These are phyloP conservation scores for Drosophila fuyamai DNA, from an alignment of 1,140 invertebrate species.

Conservation along the genomic window DNA sequence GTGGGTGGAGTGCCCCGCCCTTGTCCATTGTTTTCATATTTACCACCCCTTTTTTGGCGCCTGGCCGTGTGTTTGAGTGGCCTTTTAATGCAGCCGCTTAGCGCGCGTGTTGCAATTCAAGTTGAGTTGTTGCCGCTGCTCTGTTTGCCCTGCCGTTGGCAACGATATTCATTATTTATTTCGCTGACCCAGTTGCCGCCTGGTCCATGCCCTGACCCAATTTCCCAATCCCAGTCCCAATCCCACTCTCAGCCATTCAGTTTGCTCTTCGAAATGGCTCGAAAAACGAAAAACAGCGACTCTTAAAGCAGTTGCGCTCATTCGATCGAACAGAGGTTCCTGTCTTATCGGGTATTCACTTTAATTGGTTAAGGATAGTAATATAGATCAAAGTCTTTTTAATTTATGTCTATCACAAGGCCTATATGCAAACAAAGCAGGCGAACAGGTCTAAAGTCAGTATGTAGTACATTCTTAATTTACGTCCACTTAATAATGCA, in stretches of 20 bases:
- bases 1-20: neutral
- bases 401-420: too few relatives aligned
- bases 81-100: slow-evolving; percentile 74
- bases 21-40: slow-evolving; percentile 3
- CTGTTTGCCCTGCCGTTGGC: slow-evolving; percentile 42
- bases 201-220: slow-evolving; percentile 61
- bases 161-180: slow-evolving; percentile 78
- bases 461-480: too few relatives aligned
- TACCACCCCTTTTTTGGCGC: slow-evolving; percentile 9
- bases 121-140: slow-evolving; percentile 34
- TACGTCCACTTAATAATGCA: too few relatives aligned
- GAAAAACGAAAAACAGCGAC: neutral
- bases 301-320: too few relatives aligned
- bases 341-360: neutral
- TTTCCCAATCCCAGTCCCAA: slow-evolving; percentile 2
- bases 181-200: slow-evolving; percentile 67
- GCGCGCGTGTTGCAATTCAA: slow-evolving; percentile 68
- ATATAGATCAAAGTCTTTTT: neutral
- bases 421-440: too few relatives aligned
- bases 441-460: too few relatives aligned
- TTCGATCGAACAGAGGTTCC: neutral
- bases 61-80: slow-evolving; percentile 52
- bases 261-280: neutral
- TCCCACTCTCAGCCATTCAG: neutral
- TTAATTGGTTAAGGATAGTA: neutral